These are phyloP conservation scores for Epinephelus moara DNA, from an alignment of 2,113 vertebrate species.

Conservation along the genomic window DNA sequence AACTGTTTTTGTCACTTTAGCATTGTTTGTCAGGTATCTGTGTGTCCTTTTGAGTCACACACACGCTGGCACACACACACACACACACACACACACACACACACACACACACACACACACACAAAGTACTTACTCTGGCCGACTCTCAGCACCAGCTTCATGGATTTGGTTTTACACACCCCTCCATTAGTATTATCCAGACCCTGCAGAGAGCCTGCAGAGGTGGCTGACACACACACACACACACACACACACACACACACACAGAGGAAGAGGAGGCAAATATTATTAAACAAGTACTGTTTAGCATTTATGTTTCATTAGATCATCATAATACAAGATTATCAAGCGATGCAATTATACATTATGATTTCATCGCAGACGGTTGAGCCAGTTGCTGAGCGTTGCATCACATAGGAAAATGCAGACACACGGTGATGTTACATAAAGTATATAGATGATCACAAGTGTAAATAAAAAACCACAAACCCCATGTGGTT, in stretches of 20 bases:
- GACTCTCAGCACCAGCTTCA: constrained; percentile 99
- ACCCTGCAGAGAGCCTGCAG: constrained; percentile 93
- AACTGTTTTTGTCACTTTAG: constrained; percentile 3
- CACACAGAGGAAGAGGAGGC: constrained; percentile 19
- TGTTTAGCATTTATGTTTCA: not conserved
- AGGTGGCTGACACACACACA: constrained; percentile 87
- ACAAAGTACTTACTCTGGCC: constrained; percentile 92
- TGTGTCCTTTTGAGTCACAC: not conserved
- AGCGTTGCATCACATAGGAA: constrained; percentile 53
- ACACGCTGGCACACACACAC: not conserved
- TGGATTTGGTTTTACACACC: constrained; percentile 95
- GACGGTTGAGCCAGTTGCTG: constrained; percentile 22
- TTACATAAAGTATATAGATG: constrained; percentile 4
- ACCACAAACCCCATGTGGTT: not conserved
- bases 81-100: too few relatives aligned
- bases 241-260: too few relatives aligned
- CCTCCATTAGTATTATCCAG: constrained; percentile 96
- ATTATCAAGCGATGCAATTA: not conserved
- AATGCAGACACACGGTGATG: constrained; percentile 16
- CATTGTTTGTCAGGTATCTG: not conserved
- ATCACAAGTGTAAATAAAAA: constrained; percentile 13
- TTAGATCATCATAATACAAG: not conserved
- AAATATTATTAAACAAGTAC: not conserved
- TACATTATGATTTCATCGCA: constrained; percentile 8
- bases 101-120: constrained; percentile 5